Evolutionary conservation across 2,888 invertebrate species (phyloP).

Genomic region (Dynastes tityus): DNA sequence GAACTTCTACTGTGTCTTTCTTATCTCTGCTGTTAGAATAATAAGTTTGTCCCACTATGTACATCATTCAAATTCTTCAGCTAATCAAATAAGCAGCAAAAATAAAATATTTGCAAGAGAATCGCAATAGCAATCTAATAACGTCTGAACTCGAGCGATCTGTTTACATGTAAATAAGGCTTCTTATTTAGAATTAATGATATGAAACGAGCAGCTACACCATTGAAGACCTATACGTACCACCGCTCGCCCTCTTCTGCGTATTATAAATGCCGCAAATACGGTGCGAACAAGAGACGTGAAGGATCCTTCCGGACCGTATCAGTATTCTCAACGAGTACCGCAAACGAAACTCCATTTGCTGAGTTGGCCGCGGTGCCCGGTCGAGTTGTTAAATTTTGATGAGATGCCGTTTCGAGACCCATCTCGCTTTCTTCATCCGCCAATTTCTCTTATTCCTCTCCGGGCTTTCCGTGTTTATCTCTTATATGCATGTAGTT

Average conservation of each 20-base stretch:
- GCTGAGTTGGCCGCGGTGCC: slow-evolving; percentile 27
- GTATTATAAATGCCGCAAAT: slow-evolving; percentile 4
- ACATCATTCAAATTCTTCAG: no score
- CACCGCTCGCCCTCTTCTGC: background rate
- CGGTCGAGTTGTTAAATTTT: slow-evolving; percentile 50
- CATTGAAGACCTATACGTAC: slow-evolving; percentile 26
- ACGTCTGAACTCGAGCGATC: background rate
- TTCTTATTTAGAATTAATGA: slow-evolving; percentile 29
- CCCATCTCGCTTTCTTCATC: slow-evolving; percentile 27
- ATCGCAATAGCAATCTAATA: no score
- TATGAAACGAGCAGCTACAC: slow-evolving; percentile 3
- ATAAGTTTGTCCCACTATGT: no score
- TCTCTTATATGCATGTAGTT: slow-evolving; percentile 40
- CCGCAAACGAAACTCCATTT: slow-evolving; percentile 48
- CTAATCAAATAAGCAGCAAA: no score
- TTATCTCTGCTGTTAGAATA: no score
- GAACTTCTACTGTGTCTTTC: no score
- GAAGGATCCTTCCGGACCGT: slow-evolving; percentile 37
- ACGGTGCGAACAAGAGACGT: slow-evolving; percentile 31
- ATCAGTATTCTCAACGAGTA: slow-evolving; percentile 46
- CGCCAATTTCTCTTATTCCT: slow-evolving; percentile 36
- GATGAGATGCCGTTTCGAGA: slow-evolving; percentile 48
- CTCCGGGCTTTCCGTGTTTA: slow-evolving; percentile 29
- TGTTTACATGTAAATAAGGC: slow-evolving; percentile 8
- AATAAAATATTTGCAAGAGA: no score